Evolutionary conservation across 2,113 vertebrate species (phyloP), one percentile per base, ranked within the genome.

Genomic region (Indri indri): DNA sequence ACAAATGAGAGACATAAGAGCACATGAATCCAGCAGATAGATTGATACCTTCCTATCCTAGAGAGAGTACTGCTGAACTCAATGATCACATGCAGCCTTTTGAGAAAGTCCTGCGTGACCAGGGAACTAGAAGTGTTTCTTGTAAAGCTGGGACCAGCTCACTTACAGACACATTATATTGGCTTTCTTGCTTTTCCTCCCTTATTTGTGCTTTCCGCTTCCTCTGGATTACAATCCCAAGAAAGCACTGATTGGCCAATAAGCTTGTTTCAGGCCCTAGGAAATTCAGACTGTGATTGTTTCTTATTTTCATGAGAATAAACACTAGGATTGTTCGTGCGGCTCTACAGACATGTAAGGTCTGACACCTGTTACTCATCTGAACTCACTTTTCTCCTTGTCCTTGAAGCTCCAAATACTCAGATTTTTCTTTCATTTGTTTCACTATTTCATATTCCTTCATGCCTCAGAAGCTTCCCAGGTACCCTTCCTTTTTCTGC

Each of bases 291-390:
- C 25, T 74, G 16, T 57, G 30, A 34, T 74, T 74, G 45, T 34
- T 80, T 70, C 50, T n/a, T 42, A 27, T 90, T 95, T 93, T 74
- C 32, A 79, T 47, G 25, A 73, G 65, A 85, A 88, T 45, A 45
- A 71, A 20, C 27, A 42, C 23, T 57, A 27, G n/a, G 30, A 27
- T 25, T 23, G 47, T 93, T 81, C 42, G 42, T 2, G 3, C 37
- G n/a, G 11, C 16, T 47, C 23, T 12, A 7, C 2, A 4, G 25
- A 37, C 57, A 17, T 20, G 1, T 5, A 20, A n/a, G 11, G 3
- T n/a, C n/a, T 45, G 14, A 16, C 5, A 18, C 2, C n/a, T 70
- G 34, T 42, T 68, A 6, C 25, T 86, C 34, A n/a, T n/a, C 6
- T 74, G 42, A 54, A 81, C 27, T 23, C 12, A 40, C 11, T 27